A percentile compares a stretch with the other conserved stretches of the same genome.
Conservation (phyloP, 2,888 invertebrate genomes). For the Galerucella calmariensis region DNA sequence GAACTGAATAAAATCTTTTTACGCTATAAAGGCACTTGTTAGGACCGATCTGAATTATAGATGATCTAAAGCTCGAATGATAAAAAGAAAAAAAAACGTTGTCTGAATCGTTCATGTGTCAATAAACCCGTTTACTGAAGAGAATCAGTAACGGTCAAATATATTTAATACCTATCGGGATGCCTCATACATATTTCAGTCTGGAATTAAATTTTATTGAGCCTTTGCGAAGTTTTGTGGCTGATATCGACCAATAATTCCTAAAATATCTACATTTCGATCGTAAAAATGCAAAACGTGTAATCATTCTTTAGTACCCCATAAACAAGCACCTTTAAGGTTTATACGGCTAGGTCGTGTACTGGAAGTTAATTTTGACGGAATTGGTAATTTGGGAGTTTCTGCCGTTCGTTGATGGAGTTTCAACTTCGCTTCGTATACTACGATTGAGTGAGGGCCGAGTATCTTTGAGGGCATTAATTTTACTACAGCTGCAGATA, state of each 20-base stretch:
- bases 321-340: conserved; percentile 40
- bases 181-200: conserved; percentile 39
- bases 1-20: not conserved
- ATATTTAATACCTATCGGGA: conserved; percentile 24
- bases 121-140: conserved; percentile 7
- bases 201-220: conserved; percentile 39
- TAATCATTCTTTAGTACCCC: conserved; percentile 41
- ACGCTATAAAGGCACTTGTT: not conserved
- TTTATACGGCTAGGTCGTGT: conserved; percentile 33
- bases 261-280: conserved; percentile 40
- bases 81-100: conserved; percentile 1
- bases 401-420: conserved; percentile 27
- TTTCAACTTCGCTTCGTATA: conserved; percentile 25
- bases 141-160: conserved; percentile 28
- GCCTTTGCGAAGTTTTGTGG: conserved; percentile 32
- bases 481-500: conserved; percentile 23
- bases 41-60: not conserved
- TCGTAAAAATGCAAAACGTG: conserved; percentile 41
- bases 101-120: conserved; percentile 4
- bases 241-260: conserved; percentile 36
- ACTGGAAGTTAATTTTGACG: conserved; percentile 30
- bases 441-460: conserved; percentile 25
- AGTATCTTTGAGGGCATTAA: conserved; percentile 21
- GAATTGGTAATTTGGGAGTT: conserved; percentile 34
- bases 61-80: not conserved